phyloP scores from a whole-genome alignment of 2,888 invertebrate species.

The Harmothoe impar region DNA sequence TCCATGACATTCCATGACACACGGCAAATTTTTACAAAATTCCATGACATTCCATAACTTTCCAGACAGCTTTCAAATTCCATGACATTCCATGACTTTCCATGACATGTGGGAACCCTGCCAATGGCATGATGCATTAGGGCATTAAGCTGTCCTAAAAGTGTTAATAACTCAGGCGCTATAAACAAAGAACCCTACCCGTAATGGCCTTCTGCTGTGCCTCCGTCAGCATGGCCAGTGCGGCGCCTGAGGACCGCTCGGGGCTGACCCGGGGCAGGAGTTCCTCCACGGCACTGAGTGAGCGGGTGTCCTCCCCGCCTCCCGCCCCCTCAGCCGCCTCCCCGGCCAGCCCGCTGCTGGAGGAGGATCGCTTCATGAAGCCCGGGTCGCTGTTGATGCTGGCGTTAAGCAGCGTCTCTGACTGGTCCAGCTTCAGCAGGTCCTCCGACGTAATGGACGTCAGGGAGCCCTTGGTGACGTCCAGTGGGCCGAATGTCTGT shows the following conservation, averaged over 20 bases:
- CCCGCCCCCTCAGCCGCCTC: slow-evolving; percentile 69
- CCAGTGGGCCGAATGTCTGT: slow-evolving; percentile 15
- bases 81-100: too few species aligned
- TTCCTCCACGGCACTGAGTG: slow-evolving; percentile 76
- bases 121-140: too few species aligned
- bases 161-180: too few species aligned
- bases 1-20: too few species aligned
- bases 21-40: too few species aligned
- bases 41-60: too few species aligned
- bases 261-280: slow-evolving; percentile 78
- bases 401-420: slow-evolving; percentile 44
- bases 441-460: slow-evolving; percentile 74
- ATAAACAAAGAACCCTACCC: slow-evolving; percentile 75
- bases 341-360: slow-evolving; percentile 61
- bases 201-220: slow-evolving; percentile 82
- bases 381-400: slow-evolving; percentile 49
- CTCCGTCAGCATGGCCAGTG: slow-evolving; percentile 80
- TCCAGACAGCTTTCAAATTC: too few species aligned
- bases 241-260: slow-evolving; percentile 75
- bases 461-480: slow-evolving; percentile 68
- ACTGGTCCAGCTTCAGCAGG: slow-evolving; percentile 65
- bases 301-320: slow-evolving; percentile 72
- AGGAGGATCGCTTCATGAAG: slow-evolving; percentile 66
- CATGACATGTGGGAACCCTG: too few species aligned
- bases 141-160: too few species aligned